Conservation (phyloP, 2,113 vertebrate genomes). For the Hippolais icterina region DNA sequence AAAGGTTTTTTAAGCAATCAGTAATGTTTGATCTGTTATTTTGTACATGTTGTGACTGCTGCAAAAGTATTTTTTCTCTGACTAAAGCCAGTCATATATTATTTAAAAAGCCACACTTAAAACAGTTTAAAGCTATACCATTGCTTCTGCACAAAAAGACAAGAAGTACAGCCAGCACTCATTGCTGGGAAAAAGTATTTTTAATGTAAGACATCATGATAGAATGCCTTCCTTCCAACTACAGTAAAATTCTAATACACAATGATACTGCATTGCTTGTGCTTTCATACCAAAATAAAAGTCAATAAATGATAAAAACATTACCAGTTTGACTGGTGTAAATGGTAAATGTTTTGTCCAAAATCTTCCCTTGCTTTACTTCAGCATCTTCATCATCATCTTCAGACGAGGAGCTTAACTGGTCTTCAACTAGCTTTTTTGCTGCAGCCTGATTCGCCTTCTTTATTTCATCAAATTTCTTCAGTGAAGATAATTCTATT, state of each 20-base stretch:
- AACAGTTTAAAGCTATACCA: not conserved
- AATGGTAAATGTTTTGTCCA: constrained; percentile 88
- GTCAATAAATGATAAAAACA: not conserved
- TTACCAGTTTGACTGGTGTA: constrained; percentile 91
- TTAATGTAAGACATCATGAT: not conserved
- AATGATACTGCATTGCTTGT: not conserved
- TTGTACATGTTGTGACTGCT: not conserved
- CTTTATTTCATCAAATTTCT: constrained; percentile 92
- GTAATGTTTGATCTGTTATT: not conserved
- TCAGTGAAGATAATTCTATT: constrained; percentile 77
- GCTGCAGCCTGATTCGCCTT: constrained; percentile 88
- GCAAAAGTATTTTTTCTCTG: not conserved
- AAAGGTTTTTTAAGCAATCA: constrained; percentile 41
- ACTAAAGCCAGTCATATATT: not conserved
- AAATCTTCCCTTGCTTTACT: constrained; percentile 84
- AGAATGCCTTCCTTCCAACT: not conserved
- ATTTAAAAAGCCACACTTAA: not conserved
- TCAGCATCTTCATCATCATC: constrained; percentile 81
- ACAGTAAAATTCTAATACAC: not conserved
- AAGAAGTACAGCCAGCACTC: not conserved
- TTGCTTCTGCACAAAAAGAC: not conserved
- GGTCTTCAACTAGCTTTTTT: constrained; percentile 82
- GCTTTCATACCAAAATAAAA: not conserved
- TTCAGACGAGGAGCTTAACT: constrained; percentile 84
- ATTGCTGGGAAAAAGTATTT: not conserved